phyloP scores from a whole-genome alignment of 2,888 invertebrate genomes.

The Lepidochrysops patricia region DNA sequence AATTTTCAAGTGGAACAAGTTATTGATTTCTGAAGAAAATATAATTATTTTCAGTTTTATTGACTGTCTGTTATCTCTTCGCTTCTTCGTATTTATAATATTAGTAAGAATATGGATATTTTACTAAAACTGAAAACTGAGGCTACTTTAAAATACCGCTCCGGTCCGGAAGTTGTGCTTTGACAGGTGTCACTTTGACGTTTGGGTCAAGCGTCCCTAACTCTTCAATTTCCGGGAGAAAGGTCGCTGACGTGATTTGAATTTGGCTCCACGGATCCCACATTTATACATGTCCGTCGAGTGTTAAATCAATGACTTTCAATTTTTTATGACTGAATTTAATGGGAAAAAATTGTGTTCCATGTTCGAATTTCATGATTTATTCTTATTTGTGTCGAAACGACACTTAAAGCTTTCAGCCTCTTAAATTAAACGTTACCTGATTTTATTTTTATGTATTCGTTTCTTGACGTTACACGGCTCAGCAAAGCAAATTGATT shows the following conservation, averaged over 20 bases:
- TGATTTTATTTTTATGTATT: no score
- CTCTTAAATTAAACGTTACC: no score
- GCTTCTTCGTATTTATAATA: background rate
- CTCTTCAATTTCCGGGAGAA: slow-evolving; percentile 63
- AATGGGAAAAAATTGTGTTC: background rate
- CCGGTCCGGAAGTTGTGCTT: slow-evolving; percentile 27
- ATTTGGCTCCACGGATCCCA: slow-evolving; percentile 31
- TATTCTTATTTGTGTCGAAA: no score
- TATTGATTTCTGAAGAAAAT: no score
- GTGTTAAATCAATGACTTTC: background rate
- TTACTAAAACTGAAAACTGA: background rate
- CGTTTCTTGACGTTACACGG: no score
- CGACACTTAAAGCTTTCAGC: no score
- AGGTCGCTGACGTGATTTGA: slow-evolving; percentile 46
- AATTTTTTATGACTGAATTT: background rate
- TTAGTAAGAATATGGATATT: background rate
- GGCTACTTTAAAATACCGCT: background rate
- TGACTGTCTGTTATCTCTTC: no score
- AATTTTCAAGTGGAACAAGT: no score
- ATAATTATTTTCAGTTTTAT: no score
- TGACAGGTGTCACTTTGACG: slow-evolving; percentile 58
- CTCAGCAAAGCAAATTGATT: no score
- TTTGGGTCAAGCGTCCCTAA: slow-evolving; percentile 53
- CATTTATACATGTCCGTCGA: background rate
- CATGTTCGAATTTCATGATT: background rate